Evolutionary conservation across 1,140 invertebrate species (phyloP).

Genomic region (Periplaneta americana): DNA sequence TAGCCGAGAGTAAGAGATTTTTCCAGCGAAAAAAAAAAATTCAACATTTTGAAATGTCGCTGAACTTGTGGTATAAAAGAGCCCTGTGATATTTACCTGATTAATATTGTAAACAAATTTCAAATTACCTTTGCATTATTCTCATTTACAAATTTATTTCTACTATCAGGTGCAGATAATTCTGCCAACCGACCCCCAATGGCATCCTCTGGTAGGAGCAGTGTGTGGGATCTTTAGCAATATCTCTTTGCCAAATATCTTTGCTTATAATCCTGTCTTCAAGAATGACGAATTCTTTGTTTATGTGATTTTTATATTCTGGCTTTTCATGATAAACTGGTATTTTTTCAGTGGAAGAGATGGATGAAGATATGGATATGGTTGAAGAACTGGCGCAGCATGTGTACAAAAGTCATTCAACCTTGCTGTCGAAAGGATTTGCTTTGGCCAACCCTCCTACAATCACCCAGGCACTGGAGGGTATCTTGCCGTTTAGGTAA

Average conservation of each 20-base stretch:
- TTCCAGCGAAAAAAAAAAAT: too few species aligned
- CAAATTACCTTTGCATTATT: too few species aligned
- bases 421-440: constrained; percentile 57
- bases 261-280: background rate
- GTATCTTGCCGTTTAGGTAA: constrained; percentile 80
- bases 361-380: constrained; percentile 62
- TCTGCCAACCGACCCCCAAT: too few species aligned
- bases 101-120: too few species aligned
- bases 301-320: background rate
- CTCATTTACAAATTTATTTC: too few species aligned
- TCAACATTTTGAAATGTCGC: too few species aligned
- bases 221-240: too few species aligned
- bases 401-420: constrained; percentile 66
- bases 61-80: too few species aligned
- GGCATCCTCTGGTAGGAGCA: too few species aligned
- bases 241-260: background rate
- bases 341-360: constrained; percentile 54
- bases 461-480: constrained; percentile 85
- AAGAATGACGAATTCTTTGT: background rate
- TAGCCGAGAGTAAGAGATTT: too few species aligned
- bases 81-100: too few species aligned
- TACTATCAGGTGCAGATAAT: too few species aligned
- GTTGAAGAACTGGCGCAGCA: constrained; percentile 66
- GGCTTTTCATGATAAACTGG: background rate
- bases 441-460: constrained; percentile 70